Evolutionary conservation across 2,113 vertebrate species (phyloP).

Genomic region (Odocoileus hemionus): DNA sequence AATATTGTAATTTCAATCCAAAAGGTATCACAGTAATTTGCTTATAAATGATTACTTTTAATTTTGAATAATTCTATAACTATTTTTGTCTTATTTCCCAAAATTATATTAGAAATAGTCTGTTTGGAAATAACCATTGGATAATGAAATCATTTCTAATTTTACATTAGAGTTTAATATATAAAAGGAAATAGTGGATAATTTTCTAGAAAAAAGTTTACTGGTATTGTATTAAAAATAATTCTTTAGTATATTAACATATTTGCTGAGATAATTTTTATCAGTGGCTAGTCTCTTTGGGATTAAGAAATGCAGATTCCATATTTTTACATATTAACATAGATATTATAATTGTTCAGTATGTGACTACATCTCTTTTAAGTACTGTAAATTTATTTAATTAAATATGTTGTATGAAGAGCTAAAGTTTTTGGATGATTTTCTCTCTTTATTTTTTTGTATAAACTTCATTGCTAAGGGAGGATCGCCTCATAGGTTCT

Average conservation of each 20-base stretch:
- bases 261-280: slow-evolving; percentile 17
- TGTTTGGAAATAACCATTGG: slow-evolving; percentile 6
- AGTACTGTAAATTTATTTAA: slow-evolving; percentile 9
- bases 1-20: neutral
- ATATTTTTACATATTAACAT: neutral
- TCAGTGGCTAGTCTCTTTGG: neutral
- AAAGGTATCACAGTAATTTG: neutral
- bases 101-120: neutral
- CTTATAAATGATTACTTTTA: slow-evolving; percentile 12
- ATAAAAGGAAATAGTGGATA: neutral
- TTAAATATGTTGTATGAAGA: slow-evolving; percentile 14
- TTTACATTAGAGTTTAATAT: neutral
- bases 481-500: slow-evolving; percentile 85
- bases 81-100: neutral
- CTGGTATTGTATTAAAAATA: slow-evolving; percentile 15
- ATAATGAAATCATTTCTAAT: neutral
- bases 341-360: neutral
- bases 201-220: slow-evolving; percentile 12
- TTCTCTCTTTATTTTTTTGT: slow-evolving; percentile 74
- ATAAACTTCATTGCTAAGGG: slow-evolving; percentile 79
- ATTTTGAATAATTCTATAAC: neutral
- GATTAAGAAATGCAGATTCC: neutral
- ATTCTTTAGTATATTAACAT: neutral
- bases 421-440: slow-evolving; percentile 75
- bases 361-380: neutral